Evolutionary conservation across 2,113 vertebrate genomes (phyloP), one percentile per base, ranked within the genome.

Genomic region (Rana temporaria): DNA sequence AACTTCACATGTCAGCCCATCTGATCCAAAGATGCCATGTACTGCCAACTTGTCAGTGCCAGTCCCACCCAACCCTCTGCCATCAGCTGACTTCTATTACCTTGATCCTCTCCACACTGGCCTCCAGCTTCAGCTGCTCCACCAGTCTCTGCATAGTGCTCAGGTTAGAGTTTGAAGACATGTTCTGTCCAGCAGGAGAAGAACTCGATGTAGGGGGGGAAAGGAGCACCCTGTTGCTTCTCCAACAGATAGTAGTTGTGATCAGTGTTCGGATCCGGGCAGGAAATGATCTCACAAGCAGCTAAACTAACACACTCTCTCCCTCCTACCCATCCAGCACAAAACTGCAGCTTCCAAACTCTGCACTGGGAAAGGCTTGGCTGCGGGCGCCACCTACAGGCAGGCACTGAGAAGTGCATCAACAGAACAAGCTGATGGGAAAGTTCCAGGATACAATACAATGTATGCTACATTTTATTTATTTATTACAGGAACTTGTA

Each of bases 111-210:
- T 98, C 96, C 89, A 98, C 93, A 17, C 93, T 93, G 70, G 96
- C 97, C 87, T 98, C 96, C 55, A 97, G 91, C 88, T 93, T 95
- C 80, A 98, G 95, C 88, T 98, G 97, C 86, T 97, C 95, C 72
- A 97, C 97, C 86, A 96, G 85, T 55, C 95, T 92, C 79, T 94
- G 92, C 96, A 97, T 91, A 84, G 88, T 91, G 87, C 90, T 92
- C 85, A 96, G 85, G 88, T 90, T 96, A 22, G 94, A 93, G 88
- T 94, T 95, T 34, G 96, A 94, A 11, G 95, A 95, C 97, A 98
- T 97, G 85, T 86, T 88, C 9, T 48, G 6, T 14, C 9, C 66
- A 38, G 26, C 32, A 11, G 4, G 4, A 12, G 6, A 2, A 42
- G 38, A 42, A 42, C 6, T 3, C 5, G 9, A 9, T 42, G 6